Evolutionary conservation across 2,113 vertebrate genomes (phyloP).

Genomic region (Corythoichthys intestinalis): DNA sequence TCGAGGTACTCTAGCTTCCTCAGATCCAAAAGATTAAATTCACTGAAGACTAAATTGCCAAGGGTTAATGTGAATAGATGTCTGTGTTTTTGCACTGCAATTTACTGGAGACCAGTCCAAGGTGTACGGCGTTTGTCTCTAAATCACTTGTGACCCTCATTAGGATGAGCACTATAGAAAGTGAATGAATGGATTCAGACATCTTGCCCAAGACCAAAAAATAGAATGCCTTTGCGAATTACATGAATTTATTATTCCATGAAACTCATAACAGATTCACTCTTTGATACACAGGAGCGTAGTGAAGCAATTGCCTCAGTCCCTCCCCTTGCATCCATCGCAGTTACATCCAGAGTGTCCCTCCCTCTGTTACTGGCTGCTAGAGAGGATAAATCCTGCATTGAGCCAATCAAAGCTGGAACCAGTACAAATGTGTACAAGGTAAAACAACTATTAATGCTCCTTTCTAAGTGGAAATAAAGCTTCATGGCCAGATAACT

Average conservation of each 20-base stretch:
- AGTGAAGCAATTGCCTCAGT: conserved; percentile 48
- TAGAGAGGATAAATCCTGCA: conserved; percentile 76
- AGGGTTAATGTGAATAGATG: too few species aligned
- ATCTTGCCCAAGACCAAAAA: neutral
- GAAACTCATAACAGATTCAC: too few species aligned
- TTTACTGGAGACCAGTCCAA: too few species aligned
- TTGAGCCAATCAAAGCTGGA: conserved; percentile 64
- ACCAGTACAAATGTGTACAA: conserved; percentile 76
- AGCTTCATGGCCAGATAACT: neutral
- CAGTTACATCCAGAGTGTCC: conserved; percentile 58
- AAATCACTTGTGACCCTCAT: too few species aligned
- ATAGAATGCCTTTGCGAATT: neutral
- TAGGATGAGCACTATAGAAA: neutral
- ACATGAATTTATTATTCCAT: neutral
- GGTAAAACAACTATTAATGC: conserved; percentile 49
- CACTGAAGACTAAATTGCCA: too few species aligned
- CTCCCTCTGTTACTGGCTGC: conserved; percentile 75
- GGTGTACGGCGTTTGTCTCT: too few species aligned
- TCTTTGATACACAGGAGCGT: conserved; percentile 52
- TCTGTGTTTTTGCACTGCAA: too few species aligned
- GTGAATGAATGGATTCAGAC: neutral
- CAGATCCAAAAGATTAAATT: too few species aligned
- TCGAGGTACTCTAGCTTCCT: too few species aligned
- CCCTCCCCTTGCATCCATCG: conserved; percentile 40
- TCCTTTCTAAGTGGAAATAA: neutral